phyloP scores from a whole-genome alignment of 2,113 vertebrate genomes.

The Thamnophis sirtalis region DNA sequence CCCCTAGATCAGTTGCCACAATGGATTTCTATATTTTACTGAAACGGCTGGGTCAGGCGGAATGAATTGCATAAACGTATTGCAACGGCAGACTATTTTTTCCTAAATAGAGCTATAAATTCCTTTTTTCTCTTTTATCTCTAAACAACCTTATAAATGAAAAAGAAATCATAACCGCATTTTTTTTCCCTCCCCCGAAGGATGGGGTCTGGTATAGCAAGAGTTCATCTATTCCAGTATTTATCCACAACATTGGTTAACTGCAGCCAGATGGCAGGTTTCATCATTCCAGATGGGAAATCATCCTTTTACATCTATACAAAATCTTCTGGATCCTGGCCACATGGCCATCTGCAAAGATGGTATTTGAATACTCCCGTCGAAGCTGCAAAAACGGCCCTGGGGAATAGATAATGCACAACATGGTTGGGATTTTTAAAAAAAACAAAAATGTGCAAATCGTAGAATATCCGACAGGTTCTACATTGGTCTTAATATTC shows the following conservation, averaged over 20 bases:
- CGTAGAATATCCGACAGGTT: not conserved
- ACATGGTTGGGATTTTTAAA: not conserved
- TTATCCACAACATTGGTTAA: not conserved
- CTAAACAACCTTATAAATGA: not conserved
- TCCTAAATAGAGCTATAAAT: not conserved
- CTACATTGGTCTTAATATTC: not conserved
- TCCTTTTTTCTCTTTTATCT: not conserved
- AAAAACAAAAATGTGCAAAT: not conserved
- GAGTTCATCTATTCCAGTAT: not conserved
- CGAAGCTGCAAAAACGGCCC: not conserved
- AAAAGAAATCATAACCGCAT: not conserved
- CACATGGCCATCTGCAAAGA: accelerated
- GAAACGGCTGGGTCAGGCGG: not conserved
- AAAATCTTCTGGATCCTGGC: not conserved
- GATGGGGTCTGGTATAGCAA: not conserved
- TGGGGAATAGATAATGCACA: not conserved
- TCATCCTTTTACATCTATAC: not conserved
- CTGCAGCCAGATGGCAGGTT: not conserved
- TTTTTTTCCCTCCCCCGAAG: not conserved
- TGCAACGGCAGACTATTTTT: not conserved
- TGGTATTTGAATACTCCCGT: not conserved
- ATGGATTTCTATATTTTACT: not conserved
- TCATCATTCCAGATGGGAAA: not conserved
- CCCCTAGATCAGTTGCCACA: not conserved
- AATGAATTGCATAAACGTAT: not conserved